Evolutionary conservation across 2,113 vertebrate genomes (phyloP).

Genomic region (Malurus elegans): DNA sequence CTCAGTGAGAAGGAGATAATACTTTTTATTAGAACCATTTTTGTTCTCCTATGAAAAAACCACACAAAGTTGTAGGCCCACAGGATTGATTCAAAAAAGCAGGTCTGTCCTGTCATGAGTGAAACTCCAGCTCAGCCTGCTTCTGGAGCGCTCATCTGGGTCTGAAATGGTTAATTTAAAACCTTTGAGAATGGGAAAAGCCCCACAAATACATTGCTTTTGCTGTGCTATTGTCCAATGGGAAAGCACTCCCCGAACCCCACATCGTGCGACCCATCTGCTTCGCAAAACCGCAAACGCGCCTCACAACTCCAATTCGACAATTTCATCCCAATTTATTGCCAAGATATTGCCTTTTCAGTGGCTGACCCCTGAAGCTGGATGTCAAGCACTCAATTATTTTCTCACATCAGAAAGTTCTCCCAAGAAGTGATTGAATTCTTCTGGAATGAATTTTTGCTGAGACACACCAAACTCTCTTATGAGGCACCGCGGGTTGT

Average conservation of each 20-base stretch:
- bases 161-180: background rate
- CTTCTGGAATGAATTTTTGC: constrained; percentile 57
- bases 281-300: constrained; percentile 13
- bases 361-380: constrained; percentile 66
- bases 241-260: constrained; percentile 3
- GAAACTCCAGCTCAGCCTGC: background rate
- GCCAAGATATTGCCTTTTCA: constrained; percentile 70
- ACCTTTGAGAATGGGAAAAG: background rate
- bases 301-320: constrained; percentile 22
- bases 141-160: background rate
- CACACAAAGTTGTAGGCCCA: background rate
- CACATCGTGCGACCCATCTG: constrained; percentile 26
- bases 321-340: constrained; percentile 69
- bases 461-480: constrained; percentile 20
- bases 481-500: background rate
- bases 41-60: background rate
- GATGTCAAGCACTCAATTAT: constrained; percentile 76
- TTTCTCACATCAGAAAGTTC: constrained; percentile 67
- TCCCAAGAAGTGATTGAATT: constrained; percentile 69
- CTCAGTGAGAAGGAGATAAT: background rate
- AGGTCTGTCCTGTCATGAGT: background rate
- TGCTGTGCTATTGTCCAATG: background rate
- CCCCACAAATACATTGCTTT: background rate
- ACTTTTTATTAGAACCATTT: background rate
- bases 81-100: background rate